These are phyloP conservation scores for Notodonta dromedarius DNA, from an alignment of 2,888 invertebrate species.

Conservation along the genomic window DNA sequence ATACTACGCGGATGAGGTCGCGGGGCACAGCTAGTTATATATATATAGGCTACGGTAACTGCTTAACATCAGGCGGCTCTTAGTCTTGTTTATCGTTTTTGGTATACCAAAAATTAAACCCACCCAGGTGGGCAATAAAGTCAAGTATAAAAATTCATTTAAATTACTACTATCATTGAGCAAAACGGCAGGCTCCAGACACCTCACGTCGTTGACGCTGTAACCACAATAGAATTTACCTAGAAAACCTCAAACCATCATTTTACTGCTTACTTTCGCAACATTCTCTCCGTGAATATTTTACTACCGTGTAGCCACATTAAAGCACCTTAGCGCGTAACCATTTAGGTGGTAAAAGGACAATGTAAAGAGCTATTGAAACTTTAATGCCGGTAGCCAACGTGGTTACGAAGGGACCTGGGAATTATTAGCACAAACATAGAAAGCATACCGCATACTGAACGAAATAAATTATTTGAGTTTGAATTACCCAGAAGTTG, in stretches of 20 bases:
- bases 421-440: slow-evolving; percentile 4
- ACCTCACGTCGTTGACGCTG: not conserved
- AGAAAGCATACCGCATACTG: slow-evolving; percentile 1
- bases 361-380: slow-evolving; percentile 13
- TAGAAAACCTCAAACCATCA: not conserved
- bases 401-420: slow-evolving; percentile 7
- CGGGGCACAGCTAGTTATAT: no score
- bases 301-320: slow-evolving; percentile 8
- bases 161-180: not conserved
- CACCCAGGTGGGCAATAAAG: not conserved
- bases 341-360: slow-evolving; percentile 8
- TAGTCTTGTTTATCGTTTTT: no score
- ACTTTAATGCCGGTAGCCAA: slow-evolving; percentile 9
- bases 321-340: slow-evolving; percentile 3
- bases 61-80: no score
- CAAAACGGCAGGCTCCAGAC: not conserved
- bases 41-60: no score
- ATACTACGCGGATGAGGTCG: no score
- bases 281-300: slow-evolving; percentile 4
- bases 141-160: not conserved
- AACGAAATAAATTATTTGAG: no score
- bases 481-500: no score
- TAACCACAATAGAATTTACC: not conserved
- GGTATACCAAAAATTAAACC: no score
- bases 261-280: slow-evolving; percentile 11